Percentiles rank a stretch among this genome's conserved stretches.
Conservation (phyloP, 2,797 vertebrate genomes). For the Anisognathus igniventris region DNA sequence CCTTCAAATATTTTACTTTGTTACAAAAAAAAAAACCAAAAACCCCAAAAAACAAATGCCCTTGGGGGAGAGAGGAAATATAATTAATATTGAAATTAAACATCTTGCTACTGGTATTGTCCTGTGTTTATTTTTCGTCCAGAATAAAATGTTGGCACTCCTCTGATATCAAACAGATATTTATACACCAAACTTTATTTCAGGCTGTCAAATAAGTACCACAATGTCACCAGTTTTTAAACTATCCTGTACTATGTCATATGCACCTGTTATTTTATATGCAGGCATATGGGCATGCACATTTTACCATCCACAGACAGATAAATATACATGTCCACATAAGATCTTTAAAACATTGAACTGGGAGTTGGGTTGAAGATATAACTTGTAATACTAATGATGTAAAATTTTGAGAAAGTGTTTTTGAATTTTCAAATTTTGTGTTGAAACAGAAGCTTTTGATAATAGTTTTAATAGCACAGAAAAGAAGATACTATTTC, state of each 20-base stretch:
- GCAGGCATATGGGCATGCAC: fast-evolving
- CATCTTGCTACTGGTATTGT: not conserved
- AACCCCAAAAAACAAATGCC: not conserved
- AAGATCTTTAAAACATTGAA: not conserved
- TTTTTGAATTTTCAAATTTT: not conserved
- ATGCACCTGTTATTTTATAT: not conserved
- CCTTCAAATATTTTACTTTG: not conserved
- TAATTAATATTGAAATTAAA: not conserved
- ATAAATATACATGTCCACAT: not conserved
- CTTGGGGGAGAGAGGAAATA: not conserved
- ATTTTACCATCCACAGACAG: not conserved
- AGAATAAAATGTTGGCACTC: not conserved
- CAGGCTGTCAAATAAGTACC: not conserved
- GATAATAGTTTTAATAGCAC: not conserved
- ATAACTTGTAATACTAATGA: not conserved
- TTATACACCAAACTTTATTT: not conserved
- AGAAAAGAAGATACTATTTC: not conserved
- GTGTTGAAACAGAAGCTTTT: not conserved
- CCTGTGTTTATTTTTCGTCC: not conserved
- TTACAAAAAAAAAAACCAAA: not conserved
- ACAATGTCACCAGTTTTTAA: not conserved
- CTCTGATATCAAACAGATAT: not conserved
- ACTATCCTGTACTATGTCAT: not conserved
- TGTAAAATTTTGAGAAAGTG: not conserved
- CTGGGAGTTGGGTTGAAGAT: not conserved